A percentile compares a stretch with the other conserved stretches of the same genome.
Conservation (phyloP, 2,113 vertebrate genomes). For the Hemibagrus wyckioides region DNA sequence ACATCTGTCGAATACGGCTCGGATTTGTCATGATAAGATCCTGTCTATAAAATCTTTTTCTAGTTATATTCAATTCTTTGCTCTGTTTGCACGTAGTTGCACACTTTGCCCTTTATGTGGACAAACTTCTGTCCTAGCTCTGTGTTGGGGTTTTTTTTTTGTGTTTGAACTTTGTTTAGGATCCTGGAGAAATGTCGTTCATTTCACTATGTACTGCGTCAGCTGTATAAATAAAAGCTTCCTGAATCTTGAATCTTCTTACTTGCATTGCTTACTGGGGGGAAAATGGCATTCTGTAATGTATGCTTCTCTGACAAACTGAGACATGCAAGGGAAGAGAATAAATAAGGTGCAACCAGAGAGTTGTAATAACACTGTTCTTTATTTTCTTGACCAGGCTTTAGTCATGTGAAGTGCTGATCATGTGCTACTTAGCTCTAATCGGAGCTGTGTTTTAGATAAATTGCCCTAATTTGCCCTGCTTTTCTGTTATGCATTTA, state of each 20-base stretch:
- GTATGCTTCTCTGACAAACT: not conserved
- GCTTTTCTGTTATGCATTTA: not conserved
- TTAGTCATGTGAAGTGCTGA: not conserved
- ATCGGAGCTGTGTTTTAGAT: conserved; percentile 8
- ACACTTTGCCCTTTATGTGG: too few species aligned
- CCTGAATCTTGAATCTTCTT: too few species aligned
- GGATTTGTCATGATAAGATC: not conserved
- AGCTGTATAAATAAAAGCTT: too few species aligned
- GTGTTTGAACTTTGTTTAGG: too few species aligned
- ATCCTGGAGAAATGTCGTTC: too few species aligned
- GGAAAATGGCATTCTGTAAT: not conserved
- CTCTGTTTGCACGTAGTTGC: too few species aligned
- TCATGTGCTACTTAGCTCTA: not conserved
- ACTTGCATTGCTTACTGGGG: not conserved
- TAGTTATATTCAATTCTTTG: not conserved
- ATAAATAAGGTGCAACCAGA: not conserved
- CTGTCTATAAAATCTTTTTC: not conserved
- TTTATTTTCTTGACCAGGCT: not conserved
- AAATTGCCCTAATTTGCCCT: conserved; percentile 3
- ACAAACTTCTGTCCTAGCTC: too few species aligned
- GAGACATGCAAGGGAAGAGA: not conserved
- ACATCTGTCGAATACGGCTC: not conserved
- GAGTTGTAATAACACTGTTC: not conserved
- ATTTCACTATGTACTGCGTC: too few species aligned
- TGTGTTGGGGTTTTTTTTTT: too few species aligned